These are phyloP conservation scores for Sebastiscus albofasciatus DNA, from an alignment of 2,797 vertebrate genomes.

Conservation along the genomic window DNA sequence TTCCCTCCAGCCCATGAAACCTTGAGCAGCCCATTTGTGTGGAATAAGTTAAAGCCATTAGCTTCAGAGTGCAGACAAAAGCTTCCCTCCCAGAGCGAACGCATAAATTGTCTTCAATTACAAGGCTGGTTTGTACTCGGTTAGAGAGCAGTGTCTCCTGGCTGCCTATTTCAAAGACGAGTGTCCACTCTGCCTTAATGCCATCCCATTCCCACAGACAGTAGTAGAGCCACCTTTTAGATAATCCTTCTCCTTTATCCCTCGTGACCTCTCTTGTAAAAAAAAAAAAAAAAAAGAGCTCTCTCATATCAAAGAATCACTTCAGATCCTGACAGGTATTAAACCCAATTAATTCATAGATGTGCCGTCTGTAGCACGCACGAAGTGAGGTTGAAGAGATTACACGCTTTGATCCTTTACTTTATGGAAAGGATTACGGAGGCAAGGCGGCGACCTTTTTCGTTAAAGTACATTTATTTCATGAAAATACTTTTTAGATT, in stretches of 20 bases:
- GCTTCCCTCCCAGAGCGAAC: slow-evolving; percentile 14
- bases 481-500: slow-evolving; percentile 17
- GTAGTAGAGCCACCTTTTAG: slow-evolving; percentile 21
- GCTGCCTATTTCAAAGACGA: slow-evolving; percentile 29
- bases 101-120: slow-evolving; percentile 56
- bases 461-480: slow-evolving; percentile 40
- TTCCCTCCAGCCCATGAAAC: slow-evolving; percentile 5
- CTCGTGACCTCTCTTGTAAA: background rate
- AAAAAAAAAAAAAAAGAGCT: background rate
- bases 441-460: slow-evolving; percentile 6
- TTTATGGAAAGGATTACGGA: slow-evolving; percentile 70
- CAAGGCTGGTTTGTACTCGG: slow-evolving; percentile 37
- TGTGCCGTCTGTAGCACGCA: slow-evolving; percentile 15
- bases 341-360: slow-evolving; percentile 26
- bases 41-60: slow-evolving; percentile 33
- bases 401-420: slow-evolving; percentile 67
- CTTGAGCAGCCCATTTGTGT: slow-evolving; percentile 9
- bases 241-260: slow-evolving; percentile 2
- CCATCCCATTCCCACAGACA: slow-evolving; percentile 68
- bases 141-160: slow-evolving; percentile 37
- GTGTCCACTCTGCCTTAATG: slow-evolving; percentile 53
- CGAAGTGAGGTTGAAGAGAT: slow-evolving; percentile 60
- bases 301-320: background rate
- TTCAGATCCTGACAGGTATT: slow-evolving; percentile 14
- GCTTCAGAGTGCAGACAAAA: slow-evolving; percentile 49